A percentile compares a stretch with the other conserved stretches of the same genome.
Conservation (phyloP, 2,888 invertebrate species). For the Pasiphila rectangulata region DNA sequence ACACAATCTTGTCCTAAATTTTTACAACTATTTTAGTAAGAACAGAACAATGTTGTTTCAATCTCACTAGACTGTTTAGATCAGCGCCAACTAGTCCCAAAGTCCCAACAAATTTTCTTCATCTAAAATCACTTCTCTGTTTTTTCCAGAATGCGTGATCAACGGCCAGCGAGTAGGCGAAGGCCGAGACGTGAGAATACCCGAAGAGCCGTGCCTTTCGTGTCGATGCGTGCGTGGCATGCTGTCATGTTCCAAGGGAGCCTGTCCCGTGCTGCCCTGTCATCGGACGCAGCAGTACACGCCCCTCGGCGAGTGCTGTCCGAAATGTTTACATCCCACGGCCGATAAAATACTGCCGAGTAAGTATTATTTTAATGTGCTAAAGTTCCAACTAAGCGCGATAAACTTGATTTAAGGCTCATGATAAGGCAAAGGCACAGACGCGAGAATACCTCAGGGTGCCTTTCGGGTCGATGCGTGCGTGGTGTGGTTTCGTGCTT, state of each 20-base stretch:
- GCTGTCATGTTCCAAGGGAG: conserved; percentile 89
- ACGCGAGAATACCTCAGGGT: too few relatives aligned
- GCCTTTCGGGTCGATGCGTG: too few relatives aligned
- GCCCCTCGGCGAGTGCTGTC: conserved; percentile 91
- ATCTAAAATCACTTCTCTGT: not conserved
- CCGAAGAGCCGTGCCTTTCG: conserved; percentile 92
- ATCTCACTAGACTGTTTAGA: too few relatives aligned
- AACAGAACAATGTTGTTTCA: too few relatives aligned
- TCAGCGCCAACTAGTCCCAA: too few relatives aligned
- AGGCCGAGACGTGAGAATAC: conserved; percentile 88
- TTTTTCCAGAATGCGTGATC: conserved; percentile 86
- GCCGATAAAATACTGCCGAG: conserved; percentile 74
- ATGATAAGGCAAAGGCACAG: too few relatives aligned
- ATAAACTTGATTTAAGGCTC: too few relatives aligned
- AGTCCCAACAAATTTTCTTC: too few relatives aligned
- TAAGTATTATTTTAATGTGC: conserved; percentile 38
- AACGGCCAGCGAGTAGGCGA: conserved; percentile 91
- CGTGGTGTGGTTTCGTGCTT: too few relatives aligned
- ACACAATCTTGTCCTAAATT: too few relatives aligned
- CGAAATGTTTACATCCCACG: conserved; percentile 70
- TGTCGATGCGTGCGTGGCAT: conserved; percentile 88
- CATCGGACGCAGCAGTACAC: conserved; percentile 84
- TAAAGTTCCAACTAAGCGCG: not conserved
- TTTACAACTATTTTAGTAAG: too few relatives aligned
- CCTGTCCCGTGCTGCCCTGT: conserved; percentile 95